Evolutionary conservation across 2,113 vertebrate species (phyloP).

Genomic region (Calidris pygmaea): DNA sequence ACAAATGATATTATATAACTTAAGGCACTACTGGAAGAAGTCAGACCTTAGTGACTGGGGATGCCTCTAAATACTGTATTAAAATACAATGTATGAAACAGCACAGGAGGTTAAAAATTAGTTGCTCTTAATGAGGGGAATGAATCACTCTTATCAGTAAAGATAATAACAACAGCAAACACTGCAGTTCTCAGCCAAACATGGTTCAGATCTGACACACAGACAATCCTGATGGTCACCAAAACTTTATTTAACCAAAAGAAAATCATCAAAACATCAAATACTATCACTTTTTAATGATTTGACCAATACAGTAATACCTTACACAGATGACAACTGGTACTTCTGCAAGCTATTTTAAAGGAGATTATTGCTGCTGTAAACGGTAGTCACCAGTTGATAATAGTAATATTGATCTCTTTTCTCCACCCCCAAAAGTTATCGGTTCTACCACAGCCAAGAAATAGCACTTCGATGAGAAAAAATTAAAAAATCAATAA

Average conservation of each 20-base stretch:
- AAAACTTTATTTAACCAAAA: background rate
- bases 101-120: background rate
- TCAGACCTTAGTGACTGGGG: background rate
- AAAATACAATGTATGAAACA: background rate
- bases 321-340: background rate
- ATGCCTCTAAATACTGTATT: background rate
- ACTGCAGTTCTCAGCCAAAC: background rate
- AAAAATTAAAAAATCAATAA: slow-evolving; percentile 43
- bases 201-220: background rate
- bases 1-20: background rate
- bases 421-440: background rate
- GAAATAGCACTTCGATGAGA: background rate
- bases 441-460: slow-evolving; percentile 31
- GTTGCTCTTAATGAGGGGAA: background rate
- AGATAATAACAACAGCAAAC: background rate
- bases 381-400: slow-evolving; percentile 55
- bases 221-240: background rate
- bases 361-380: slow-evolving; percentile 45
- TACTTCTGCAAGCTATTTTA: slow-evolving; percentile 15
- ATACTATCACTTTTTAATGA: background rate
- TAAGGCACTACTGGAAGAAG: background rate
- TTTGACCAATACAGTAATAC: background rate
- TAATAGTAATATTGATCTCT: slow-evolving; percentile 64
- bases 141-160: background rate
- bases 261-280: background rate